A percentile compares a stretch with the other conserved stretches of the same genome.
These are phyloP conservation scores for Pteronotus mesoamericanus DNA, from an alignment of 2,797 vertebrate genomes.

Conservation along the genomic window DNA sequence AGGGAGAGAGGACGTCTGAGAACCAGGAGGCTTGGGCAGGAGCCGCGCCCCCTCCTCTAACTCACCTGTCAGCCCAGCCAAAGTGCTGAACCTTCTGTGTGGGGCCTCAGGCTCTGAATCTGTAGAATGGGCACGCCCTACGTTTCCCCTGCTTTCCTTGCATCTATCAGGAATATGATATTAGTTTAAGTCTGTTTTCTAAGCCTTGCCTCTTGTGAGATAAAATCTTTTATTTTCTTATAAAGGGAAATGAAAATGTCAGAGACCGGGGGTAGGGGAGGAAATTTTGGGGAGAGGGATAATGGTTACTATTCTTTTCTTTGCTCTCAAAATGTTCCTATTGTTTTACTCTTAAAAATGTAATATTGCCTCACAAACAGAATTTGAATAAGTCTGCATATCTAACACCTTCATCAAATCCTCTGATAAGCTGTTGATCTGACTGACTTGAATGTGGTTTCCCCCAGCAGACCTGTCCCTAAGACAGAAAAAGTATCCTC, in stretches of 20 bases:
- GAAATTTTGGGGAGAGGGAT: neutral
- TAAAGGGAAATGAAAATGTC: neutral
- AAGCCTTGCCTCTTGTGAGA: neutral
- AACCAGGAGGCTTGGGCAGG: neutral
- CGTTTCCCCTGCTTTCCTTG: neutral
- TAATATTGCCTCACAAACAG: neutral
- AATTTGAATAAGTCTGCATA: neutral
- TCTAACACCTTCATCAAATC: neutral
- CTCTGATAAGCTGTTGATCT: neutral
- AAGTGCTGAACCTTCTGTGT: rapidly evolving
- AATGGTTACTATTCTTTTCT: neutral
- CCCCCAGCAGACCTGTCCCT: neutral
- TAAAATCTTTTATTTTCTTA: neutral
- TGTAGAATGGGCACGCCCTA: neutral
- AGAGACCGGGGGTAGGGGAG: neutral
- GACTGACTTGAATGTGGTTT: too few relatives aligned
- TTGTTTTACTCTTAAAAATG: neutral
- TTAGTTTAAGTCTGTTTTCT: neutral
- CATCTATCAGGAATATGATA: neutral
- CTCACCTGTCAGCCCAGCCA: rapidly evolving
- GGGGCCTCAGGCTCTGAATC: neutral
- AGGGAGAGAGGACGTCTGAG: neutral
- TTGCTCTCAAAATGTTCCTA: neutral
- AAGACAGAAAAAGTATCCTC: rapidly evolving
- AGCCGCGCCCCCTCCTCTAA: too few relatives aligned